Conservation (phyloP, 2,888 invertebrate species). For the Andricus curvator region DNA sequence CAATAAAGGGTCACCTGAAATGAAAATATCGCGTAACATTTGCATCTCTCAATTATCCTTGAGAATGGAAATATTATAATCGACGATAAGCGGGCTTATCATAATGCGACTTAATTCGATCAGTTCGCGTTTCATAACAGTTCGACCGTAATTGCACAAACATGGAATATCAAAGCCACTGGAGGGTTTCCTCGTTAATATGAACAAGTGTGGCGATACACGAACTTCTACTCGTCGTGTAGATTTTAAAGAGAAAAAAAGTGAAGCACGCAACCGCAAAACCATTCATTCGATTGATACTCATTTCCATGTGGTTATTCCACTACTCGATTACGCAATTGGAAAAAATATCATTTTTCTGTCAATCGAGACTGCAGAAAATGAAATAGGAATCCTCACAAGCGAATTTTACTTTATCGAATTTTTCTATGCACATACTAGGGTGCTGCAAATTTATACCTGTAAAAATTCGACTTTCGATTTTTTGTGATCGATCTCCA, state of each 20-base stretch:
- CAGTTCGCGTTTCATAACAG: conserved; percentile 62
- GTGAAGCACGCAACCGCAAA: conserved; percentile 6
- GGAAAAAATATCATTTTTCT: conserved; percentile 1
- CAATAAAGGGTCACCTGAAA: not conserved
- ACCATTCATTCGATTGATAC: conserved; percentile 5
- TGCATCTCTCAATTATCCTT: not conserved
- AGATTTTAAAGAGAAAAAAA: not conserved
- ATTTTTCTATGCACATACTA: too few relatives aligned
- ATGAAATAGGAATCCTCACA: not conserved
- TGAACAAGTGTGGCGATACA: not conserved
- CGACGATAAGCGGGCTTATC: conserved; percentile 58
- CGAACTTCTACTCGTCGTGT: not conserved
- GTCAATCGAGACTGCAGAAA: not conserved
- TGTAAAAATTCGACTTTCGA: too few relatives aligned
- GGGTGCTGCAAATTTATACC: too few relatives aligned
- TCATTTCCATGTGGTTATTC: conserved; percentile 8
- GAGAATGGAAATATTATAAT: conserved; percentile 21
- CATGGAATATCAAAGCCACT: conserved; percentile 65
- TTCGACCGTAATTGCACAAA: conserved; percentile 65
- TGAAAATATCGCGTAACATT: conserved; percentile 25
- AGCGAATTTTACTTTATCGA: not conserved
- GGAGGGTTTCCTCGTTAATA: conserved; percentile 1
- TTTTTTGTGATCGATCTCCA: too few relatives aligned
- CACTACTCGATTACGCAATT: conserved; percentile 1
- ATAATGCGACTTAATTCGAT: conserved; percentile 69